Evolutionary conservation across 2,113 vertebrate genomes (phyloP).

Genomic region (Quiscalus mexicanus): DNA sequence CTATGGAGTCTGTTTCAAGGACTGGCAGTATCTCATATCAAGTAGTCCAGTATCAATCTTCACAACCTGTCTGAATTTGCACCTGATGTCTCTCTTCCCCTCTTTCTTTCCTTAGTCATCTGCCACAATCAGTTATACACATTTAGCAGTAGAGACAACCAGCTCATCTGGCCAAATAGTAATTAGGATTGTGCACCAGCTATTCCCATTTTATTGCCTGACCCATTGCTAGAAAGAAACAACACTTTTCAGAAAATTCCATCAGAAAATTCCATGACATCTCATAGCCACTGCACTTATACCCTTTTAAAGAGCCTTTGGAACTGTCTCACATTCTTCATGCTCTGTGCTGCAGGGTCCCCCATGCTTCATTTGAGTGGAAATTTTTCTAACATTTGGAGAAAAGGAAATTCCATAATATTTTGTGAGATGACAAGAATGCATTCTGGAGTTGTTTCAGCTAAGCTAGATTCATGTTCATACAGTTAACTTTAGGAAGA

Average conservation of each 20-base stretch:
- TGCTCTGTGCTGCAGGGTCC: background rate
- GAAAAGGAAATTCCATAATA: background rate
- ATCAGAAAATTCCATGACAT: background rate
- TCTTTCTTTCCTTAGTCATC: background rate
- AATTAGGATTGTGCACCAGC: background rate
- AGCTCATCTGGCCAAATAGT: background rate
- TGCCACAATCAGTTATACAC: accelerated
- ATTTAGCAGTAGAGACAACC: background rate
- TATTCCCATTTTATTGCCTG: background rate
- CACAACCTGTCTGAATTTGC: background rate
- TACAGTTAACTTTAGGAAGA: background rate
- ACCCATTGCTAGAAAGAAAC: background rate
- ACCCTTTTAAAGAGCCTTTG: background rate
- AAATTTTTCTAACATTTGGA: background rate
- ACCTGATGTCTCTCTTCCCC: background rate
- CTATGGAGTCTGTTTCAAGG: background rate
- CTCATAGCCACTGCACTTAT: accelerated
- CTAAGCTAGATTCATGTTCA: background rate
- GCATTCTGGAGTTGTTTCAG: background rate
- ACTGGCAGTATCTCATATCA: background rate
- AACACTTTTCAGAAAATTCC: background rate
- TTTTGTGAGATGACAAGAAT: background rate
- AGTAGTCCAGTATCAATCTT: background rate
- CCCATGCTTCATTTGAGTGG: accelerated
- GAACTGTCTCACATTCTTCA: background rate